Base-by-base conservation (phyloP, 2,797 vertebrate species). In the Sphaeramia orbicularis region DNA sequence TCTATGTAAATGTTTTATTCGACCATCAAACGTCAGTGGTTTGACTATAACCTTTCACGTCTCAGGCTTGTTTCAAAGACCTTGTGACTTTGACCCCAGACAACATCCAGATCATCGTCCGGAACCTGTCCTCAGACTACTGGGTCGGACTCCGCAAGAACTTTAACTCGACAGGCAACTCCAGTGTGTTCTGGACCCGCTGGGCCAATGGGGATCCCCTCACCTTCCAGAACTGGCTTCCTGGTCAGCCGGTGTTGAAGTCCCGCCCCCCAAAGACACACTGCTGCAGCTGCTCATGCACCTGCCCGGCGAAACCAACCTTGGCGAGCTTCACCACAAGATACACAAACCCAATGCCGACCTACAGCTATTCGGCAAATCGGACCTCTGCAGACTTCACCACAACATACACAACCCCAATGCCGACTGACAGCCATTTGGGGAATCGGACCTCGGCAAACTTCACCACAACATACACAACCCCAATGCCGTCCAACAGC, bases 171-270 rank as follows among this genome's bases (percentile, higher is more conserved):
- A 30, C 43, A 18, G 19, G 2, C 35, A 10, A 10, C 52, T 12
- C 47, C 12, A 21, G 24, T 0, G 10, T 65, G 32, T 2, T 48
- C 2, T 94, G 93, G 93, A 78, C 87, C 24, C 30, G 0, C 12
- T 95, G 94, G 94, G 85, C 91, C 48, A 77, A 93, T 0, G 87
- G 76, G 6, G 90, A 91, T 10, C 88, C 80, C 3, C 65, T 94
- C 7, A 35, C 65, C 48, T 94, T 90, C 76, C 94, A 95, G 76
- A 94, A 95, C 82, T 95, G 94, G 94, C 89, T 93, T 41, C 92
- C 91, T 0, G 92, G 91, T 30, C 80, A 74, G 50, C 93, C 93
- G 0, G 14, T 85, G 10, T 58, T 68, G 2, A 86, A 83, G 52
- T 48, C 63, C 30, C 1, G 65, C 10, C 0, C 8, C 7, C 49